A percentile compares a stretch with the other conserved stretches of the same genome.
Conservation (phyloP, 2,797 vertebrate genomes). For the Danio kyathit region DNA sequence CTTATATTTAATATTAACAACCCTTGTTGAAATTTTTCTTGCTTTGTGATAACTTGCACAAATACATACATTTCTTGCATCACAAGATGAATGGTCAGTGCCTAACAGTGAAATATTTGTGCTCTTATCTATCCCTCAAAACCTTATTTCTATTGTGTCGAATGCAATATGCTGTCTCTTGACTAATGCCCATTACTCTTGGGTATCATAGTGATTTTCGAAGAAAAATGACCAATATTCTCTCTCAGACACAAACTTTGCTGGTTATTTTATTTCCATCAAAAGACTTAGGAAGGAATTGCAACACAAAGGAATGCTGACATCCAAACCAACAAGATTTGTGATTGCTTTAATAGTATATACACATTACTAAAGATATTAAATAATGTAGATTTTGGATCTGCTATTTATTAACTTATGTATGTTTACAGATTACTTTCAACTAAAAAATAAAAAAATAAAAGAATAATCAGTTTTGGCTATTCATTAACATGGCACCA, state of each 20-base stretch:
- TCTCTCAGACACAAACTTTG: not conserved
- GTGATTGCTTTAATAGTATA: not conserved
- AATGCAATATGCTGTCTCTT: not conserved
- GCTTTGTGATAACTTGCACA: not conserved
- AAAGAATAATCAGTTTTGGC: too few relatives aligned
- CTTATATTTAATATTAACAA: not conserved
- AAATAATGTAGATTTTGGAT: not conserved
- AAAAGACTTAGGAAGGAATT: not conserved
- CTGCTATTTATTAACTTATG: not conserved
- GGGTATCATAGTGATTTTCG: not conserved
- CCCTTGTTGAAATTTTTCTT: not conserved
- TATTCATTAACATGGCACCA: too few relatives aligned
- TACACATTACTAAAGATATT: not conserved
- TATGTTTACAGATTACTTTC: too few relatives aligned
- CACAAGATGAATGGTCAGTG: not conserved
- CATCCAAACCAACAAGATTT: not conserved
- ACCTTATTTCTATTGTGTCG: not conserved
- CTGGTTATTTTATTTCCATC: not conserved
- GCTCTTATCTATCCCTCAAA: constrained; percentile 6
- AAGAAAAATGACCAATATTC: not conserved
- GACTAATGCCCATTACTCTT: constrained; percentile 10
- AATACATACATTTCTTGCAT: not conserved
- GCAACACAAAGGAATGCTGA: not conserved
- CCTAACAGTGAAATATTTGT: not conserved
- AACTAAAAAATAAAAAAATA: too few relatives aligned